Evolutionary conservation across 2,113 vertebrate genomes (phyloP).

Genomic region (Carlito syrichta): DNA sequence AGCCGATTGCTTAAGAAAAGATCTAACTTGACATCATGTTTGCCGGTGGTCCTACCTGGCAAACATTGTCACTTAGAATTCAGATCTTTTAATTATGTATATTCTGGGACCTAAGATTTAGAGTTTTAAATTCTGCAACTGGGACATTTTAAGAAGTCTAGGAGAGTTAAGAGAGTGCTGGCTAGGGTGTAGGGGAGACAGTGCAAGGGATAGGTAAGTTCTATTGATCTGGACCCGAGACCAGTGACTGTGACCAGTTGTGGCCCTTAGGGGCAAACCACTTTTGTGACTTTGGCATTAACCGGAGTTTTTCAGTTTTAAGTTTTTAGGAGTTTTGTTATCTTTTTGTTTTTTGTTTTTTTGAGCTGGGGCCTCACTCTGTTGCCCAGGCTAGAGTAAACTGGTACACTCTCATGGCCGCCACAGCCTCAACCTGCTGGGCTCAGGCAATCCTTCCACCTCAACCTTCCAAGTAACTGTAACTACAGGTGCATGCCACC

Average conservation of each 20-base stretch:
- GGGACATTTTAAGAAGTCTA: not conserved
- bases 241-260: fast-evolving
- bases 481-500: too few species aligned
- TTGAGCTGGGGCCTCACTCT: too few species aligned
- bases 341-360: too few species aligned
- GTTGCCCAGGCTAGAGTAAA: too few species aligned
- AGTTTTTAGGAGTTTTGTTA: not conserved
- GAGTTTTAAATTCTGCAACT: not conserved
- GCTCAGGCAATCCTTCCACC: too few species aligned
- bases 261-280: not conserved
- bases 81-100: not conserved
- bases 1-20: not conserved
- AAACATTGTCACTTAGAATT: not conserved
- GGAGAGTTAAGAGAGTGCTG: not conserved
- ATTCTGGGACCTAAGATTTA: not conserved
- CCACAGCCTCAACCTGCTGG: too few species aligned
- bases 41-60: not conserved
- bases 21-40: not conserved
- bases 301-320: not conserved
- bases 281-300: not conserved
- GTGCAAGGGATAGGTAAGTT: fast-evolving
- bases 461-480: too few species aligned
- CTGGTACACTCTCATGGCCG: too few species aligned
- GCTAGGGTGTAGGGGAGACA: too few species aligned
- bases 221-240: not conserved